Percentiles rank a stretch among this genome's conserved stretches.
Evolutionary conservation across 2,797 vertebrate species (phyloP).

Genomic region (Macrochelys suwanniensis): DNA sequence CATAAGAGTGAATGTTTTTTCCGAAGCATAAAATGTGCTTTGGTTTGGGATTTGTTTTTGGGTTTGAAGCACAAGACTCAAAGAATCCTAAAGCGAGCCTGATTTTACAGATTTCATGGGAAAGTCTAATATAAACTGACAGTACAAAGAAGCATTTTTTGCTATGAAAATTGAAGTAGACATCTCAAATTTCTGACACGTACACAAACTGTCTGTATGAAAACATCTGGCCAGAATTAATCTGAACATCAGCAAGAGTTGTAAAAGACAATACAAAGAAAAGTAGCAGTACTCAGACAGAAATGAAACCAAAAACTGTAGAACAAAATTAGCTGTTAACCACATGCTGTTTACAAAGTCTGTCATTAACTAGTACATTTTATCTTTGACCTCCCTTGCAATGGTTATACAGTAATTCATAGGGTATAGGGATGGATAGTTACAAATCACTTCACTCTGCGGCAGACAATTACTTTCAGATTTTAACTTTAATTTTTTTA

Average conservation of each 20-base stretch:
- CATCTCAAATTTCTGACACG: neutral
- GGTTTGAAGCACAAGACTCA: neutral
- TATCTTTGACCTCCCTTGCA: neutral
- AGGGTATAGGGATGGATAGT: neutral
- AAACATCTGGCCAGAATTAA: constrained; percentile 2
- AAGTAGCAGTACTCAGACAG: neutral
- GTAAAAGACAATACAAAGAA: neutral
- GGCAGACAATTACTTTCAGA: neutral
- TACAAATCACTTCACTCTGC: neutral
- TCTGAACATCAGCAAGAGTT: neutral
- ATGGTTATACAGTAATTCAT: neutral
- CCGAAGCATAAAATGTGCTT: neutral
- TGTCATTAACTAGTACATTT: neutral
- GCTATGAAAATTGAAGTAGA: constrained; percentile 5
- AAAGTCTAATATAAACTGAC: neutral
- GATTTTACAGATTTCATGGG: neutral
- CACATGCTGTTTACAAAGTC: neutral
- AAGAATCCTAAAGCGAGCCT: neutral
- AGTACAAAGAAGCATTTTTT: neutral
- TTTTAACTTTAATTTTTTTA: neutral
- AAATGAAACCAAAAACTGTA: neutral
- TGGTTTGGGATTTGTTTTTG: neutral
- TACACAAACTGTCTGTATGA: neutral
- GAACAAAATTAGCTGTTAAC: neutral
- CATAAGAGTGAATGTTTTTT: neutral